A percentile compares a stretch with the other conserved stretches of the same genome.
Conservation (phyloP, 2,888 invertebrate genomes). For the Pyrgus malvae region DNA sequence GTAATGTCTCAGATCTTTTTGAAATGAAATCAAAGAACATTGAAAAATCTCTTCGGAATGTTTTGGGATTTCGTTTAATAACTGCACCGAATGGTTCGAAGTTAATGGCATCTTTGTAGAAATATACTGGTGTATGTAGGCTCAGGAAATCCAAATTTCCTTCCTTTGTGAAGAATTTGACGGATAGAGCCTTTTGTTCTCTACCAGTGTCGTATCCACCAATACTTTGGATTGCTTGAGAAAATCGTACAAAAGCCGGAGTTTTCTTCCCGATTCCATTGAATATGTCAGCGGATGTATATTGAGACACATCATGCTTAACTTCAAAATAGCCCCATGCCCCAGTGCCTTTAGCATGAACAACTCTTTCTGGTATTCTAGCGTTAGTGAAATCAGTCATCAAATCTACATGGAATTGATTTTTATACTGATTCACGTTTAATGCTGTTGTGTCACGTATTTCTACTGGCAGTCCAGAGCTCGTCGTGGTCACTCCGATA, state of each 20-base stretch:
- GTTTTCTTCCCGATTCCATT: constrained; percentile 88
- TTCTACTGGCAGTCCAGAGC: constrained; percentile 89
- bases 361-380: constrained; percentile 94
- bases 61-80: constrained; percentile 94
- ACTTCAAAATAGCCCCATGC: constrained; percentile 92
- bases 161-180: constrained; percentile 95
- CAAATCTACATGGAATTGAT: constrained; percentile 40
- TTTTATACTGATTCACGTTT: constrained; percentile 81
- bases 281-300: constrained; percentile 88
- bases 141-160: constrained; percentile 95
- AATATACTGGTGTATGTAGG: constrained; percentile 92
- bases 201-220: constrained; percentile 92
- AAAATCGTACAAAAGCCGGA: constrained; percentile 87
- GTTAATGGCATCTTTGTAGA: constrained; percentile 90
- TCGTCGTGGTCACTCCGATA: constrained; percentile 84
- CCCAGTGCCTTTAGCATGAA: constrained; percentile 95
- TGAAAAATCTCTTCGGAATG: constrained; percentile 90
- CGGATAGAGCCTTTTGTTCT: constrained; percentile 92
- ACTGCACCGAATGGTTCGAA: constrained; percentile 94
- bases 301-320: constrained; percentile 89
- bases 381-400: constrained; percentile 89
- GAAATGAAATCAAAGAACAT: constrained; percentile 95
- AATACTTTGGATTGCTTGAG: constrained; percentile 89
- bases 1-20: constrained; percentile 89
- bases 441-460: constrained; percentile 86